Conservation (phyloP, 1,140 invertebrate genomes). For the Aporrectodea caliginosa region DNA sequence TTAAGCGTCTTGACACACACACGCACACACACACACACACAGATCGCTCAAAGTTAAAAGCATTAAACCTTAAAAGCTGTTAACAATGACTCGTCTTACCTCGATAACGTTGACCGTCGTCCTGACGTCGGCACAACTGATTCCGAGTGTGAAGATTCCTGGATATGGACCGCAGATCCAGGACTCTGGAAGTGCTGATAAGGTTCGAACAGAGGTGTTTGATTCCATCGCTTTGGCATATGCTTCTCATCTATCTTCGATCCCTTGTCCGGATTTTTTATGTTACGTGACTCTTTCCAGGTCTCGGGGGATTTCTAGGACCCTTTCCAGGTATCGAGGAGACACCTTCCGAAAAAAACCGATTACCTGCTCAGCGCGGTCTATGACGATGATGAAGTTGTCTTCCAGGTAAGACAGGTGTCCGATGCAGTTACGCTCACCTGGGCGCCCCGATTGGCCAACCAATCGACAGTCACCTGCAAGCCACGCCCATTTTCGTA, state of each 20-base stretch:
- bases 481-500: slow-evolving; percentile 1
- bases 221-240: not conserved
- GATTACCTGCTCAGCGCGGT: not conserved
- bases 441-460: not conserved
- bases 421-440: not conserved
- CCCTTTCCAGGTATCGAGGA: too few species aligned
- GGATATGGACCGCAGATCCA: not conserved
- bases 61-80: too few species aligned
- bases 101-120: not conserved
- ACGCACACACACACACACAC: too few species aligned
- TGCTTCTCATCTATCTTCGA: not conserved
- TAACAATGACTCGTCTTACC: too few species aligned
- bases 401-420: not conserved
- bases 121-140: not conserved
- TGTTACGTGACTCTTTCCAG: too few species aligned
- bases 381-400: not conserved
- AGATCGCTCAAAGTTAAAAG: too few species aligned
- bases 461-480: not conserved
- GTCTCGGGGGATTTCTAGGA: too few species aligned
- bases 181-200: not conserved
- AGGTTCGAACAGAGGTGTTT: not conserved
- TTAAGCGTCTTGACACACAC: too few species aligned
- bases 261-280: not conserved
- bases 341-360: too few species aligned
- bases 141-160: not conserved